These are phyloP conservation scores for Limonius californicus DNA, from an alignment of 1,140 invertebrate genomes.

Conservation along the genomic window DNA sequence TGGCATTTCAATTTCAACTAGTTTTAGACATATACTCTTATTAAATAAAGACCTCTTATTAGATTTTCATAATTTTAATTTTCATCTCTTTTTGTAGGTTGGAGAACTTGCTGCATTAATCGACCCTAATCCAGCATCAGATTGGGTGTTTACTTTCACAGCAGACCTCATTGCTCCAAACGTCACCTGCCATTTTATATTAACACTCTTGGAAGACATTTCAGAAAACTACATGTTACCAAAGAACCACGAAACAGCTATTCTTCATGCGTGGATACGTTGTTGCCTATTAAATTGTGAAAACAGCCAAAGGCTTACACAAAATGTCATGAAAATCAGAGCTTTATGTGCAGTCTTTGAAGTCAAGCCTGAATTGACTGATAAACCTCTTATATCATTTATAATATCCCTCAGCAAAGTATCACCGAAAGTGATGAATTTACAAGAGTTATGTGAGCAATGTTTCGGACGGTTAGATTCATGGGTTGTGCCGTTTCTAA, in stretches of 20 bases:
- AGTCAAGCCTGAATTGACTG: conserved; percentile 18
- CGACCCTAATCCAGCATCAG: neutral
- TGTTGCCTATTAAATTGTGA: conserved; percentile 32
- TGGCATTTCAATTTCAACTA: too few relatives aligned
- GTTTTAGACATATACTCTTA: too few relatives aligned
- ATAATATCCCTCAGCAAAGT: conserved; percentile 26
- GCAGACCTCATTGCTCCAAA: neutral
- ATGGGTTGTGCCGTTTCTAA: conserved; percentile 29
- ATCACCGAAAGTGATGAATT: conserved; percentile 18
- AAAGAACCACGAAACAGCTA: conserved; percentile 27
- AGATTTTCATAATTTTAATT: neutral
- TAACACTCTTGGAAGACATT: neutral
- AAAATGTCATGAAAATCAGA: conserved; percentile 32
- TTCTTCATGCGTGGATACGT: conserved; percentile 35
- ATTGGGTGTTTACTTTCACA: neutral
- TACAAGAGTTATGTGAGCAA: conserved; percentile 31
- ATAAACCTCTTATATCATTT: conserved; percentile 31
- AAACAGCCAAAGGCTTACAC: conserved; percentile 24
- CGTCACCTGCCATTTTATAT: neutral
- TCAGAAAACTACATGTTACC: neutral
- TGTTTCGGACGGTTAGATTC: conserved; percentile 36
- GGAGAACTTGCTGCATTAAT: neutral
- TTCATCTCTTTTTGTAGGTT: neutral
- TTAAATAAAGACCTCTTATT: too few relatives aligned
- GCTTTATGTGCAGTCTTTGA: conserved; percentile 7